These are phyloP conservation scores for Tragelaphus oryx DNA, from an alignment of 2,797 vertebrate genomes.

Conservation along the genomic window DNA sequence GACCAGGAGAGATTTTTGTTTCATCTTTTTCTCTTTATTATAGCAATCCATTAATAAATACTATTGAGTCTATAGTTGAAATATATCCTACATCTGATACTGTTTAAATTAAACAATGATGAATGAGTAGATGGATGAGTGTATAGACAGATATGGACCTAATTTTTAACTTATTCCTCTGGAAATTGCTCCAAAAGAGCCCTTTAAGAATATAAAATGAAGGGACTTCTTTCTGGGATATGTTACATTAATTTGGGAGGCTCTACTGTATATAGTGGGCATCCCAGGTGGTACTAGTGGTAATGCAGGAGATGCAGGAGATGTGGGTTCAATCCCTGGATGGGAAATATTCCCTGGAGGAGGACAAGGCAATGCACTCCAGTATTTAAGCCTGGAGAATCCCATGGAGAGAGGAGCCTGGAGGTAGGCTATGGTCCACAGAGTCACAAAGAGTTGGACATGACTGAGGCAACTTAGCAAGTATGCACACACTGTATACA, in stretches of 20 bases:
- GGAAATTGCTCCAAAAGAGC: background rate
- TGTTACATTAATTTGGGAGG: background rate
- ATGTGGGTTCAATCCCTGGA: background rate
- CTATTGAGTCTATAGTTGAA: background rate
- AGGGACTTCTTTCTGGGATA: background rate
- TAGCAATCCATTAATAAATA: background rate
- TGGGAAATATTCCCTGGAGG: background rate
- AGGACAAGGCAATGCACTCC: background rate
- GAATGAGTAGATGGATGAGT: background rate
- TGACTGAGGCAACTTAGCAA: background rate
- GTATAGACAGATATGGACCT: background rate
- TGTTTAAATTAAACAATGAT: background rate
- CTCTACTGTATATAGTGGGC: background rate
- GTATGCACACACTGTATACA: background rate
- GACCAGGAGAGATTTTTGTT: background rate
- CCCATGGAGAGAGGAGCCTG: background rate
- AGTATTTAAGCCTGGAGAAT: background rate
- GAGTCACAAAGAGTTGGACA: background rate
- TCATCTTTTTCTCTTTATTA: background rate
- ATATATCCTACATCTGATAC: background rate
- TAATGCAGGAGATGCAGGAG: background rate
- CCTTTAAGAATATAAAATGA: background rate
- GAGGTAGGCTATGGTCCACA: background rate
- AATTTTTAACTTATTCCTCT: background rate
- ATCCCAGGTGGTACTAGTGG: background rate